These are phyloP conservation scores for Galerucella pusilla DNA, from an alignment of 2,888 invertebrate genomes.

Conservation along the genomic window DNA sequence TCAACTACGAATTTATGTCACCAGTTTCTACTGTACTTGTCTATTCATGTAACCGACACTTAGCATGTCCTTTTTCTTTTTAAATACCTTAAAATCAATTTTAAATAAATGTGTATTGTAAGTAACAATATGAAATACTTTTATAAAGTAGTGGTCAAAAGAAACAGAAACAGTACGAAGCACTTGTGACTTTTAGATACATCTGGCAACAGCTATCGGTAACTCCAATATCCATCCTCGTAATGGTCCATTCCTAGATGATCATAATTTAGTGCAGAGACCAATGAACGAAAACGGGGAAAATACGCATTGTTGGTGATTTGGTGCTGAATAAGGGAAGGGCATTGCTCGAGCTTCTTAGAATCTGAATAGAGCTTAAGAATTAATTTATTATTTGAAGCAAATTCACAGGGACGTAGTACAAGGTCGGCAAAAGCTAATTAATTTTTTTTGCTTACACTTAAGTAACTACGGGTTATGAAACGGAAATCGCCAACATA, in stretches of 20 bases:
- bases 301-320: constrained; percentile 1
- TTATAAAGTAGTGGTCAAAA: no score
- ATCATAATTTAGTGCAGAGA: not conserved
- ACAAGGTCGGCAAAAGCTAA: not conserved
- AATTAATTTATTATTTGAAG: not conserved
- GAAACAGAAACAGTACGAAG: not conserved
- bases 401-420: not conserved
- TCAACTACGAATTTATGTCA: no score
- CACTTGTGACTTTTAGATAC: not conserved
- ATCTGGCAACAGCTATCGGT: constrained; percentile 8
- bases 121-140: no score
- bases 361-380: not conserved
- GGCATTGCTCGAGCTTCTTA: not conserved
- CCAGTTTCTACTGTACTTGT: no score
- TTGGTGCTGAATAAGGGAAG: not conserved
- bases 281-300: constrained; percentile 6
- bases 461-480: not conserved
- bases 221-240: not conserved
- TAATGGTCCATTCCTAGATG: constrained; percentile 8
- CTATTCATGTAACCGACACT: no score
- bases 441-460: no score
- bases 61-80: no score
- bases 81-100: no score
- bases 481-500: not conserved
- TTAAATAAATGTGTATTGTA: no score